These are phyloP conservation scores for Drosophila tsacasi DNA, from an alignment of 1,140 invertebrate species.

Conservation along the genomic window DNA sequence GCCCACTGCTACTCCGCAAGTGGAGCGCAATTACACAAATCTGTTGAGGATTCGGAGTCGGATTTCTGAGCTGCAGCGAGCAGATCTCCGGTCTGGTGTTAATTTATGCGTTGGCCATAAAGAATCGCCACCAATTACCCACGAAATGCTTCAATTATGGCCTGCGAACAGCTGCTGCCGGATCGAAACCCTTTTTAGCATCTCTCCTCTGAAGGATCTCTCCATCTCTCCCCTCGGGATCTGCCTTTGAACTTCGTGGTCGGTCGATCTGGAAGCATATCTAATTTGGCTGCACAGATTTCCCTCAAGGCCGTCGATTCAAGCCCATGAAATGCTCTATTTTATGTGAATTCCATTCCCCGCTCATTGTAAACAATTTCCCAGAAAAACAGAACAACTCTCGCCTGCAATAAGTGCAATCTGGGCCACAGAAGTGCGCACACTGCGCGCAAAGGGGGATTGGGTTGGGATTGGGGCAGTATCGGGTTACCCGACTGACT, in stretches of 20 bases:
- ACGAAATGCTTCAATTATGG: conserved; percentile 80
- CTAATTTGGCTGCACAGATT: conserved; percentile 53
- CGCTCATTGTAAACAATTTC: conserved; percentile 39
- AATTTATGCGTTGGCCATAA: conserved; percentile 79
- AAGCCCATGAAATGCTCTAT: conserved; percentile 41
- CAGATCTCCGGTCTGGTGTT: conserved; percentile 61
- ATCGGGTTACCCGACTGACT: conserved; percentile 41
- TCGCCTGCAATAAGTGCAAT: conserved; percentile 49
- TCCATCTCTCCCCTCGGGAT: conserved; percentile 11
- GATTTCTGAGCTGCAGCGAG: conserved; percentile 11
- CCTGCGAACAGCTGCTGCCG: conserved; percentile 73
- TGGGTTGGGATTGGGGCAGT: conserved; percentile 14
- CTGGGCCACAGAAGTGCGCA: conserved; percentile 59
- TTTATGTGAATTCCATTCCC: conserved; percentile 26
- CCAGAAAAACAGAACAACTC: conserved; percentile 25
- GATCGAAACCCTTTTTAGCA: conserved; percentile 78
- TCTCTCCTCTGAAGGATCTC: conserved; percentile 18
- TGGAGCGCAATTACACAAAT: conserved; percentile 76
- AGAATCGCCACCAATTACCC: conserved; percentile 78
- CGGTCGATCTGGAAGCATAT: conserved; percentile 42
- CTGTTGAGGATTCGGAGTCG: conserved; percentile 48
- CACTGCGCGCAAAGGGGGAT: conserved; percentile 8
- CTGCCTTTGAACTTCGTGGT: conserved; percentile 38
- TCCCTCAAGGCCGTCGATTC: conserved; percentile 40
- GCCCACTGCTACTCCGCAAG: conserved; percentile 16